Percentiles rank a stretch among this genome's conserved stretches.
phyloP scores from a whole-genome alignment of 2,113 vertebrate genomes.

The Lampris megalopsis region DNA sequence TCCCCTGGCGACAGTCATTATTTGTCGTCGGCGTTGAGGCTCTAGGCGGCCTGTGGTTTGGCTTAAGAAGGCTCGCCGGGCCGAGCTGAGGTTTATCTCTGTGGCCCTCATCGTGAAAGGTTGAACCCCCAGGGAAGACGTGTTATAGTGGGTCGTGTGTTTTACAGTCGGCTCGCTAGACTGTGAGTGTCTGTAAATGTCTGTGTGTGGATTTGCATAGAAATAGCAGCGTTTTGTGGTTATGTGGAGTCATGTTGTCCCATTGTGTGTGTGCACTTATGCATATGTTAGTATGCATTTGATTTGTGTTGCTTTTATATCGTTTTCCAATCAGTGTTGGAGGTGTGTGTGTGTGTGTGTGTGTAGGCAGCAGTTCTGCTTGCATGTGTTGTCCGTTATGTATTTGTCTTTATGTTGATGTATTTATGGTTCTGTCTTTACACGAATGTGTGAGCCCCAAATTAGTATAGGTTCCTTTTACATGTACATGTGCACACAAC shows the following conservation, averaged over 20 bases:
- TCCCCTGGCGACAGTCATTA: constrained; percentile 31
- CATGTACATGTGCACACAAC: too few relatives aligned
- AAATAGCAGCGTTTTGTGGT: too few relatives aligned
- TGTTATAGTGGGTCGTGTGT: neutral
- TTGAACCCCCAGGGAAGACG: neutral
- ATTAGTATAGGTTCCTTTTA: too few relatives aligned
- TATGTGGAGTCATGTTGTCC: neutral
- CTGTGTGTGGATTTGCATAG: neutral
- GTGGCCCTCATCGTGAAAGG: neutral
- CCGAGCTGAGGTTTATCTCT: neutral
- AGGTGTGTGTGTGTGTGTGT: neutral
- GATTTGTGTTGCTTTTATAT: neutral
- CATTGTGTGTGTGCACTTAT: neutral
- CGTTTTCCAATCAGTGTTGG: too few relatives aligned
- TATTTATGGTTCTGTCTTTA: too few relatives aligned
- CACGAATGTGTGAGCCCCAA: too few relatives aligned
- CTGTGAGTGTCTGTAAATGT: neutral
- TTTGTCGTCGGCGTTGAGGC: constrained; percentile 27
- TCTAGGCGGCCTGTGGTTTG: constrained; percentile 30
- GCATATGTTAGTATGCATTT: neutral
- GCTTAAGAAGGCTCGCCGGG: neutral
- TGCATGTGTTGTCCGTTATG: too few relatives aligned
- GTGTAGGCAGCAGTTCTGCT: neutral
- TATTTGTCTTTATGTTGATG: too few relatives aligned
- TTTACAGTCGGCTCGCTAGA: neutral